These are phyloP conservation scores for Hedya salicella DNA, from an alignment of 2,888 invertebrate genomes.

Conservation along the genomic window DNA sequence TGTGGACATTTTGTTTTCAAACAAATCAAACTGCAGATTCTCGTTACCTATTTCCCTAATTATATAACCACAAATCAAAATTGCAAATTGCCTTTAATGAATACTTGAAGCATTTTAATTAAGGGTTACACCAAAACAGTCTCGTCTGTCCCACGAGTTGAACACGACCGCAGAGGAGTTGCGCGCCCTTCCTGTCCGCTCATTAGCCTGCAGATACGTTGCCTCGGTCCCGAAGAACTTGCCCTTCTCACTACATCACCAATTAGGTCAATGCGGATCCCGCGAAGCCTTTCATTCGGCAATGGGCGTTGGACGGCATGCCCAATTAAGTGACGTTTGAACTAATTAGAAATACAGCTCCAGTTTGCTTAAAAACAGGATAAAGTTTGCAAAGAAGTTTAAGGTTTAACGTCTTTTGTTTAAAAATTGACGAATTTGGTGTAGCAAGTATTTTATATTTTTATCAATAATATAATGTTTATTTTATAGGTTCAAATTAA, in stretches of 20 bases:
- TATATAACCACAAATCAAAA: conserved; percentile 10
- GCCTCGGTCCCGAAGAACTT: conserved; percentile 25
- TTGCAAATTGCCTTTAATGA: conserved; percentile 15
- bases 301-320: background rate
- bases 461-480: too few species aligned
- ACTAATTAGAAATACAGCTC: background rate
- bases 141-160: background rate
- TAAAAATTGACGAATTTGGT: too few species aligned
- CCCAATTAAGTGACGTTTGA: background rate
- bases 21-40: conserved; percentile 6
- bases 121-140: conserved; percentile 7
- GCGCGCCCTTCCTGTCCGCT: conserved; percentile 19
- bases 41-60: conserved; percentile 1
- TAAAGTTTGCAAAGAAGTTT: too few species aligned
- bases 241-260: conserved; percentile 17
- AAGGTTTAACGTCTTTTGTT: too few species aligned
- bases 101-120: conserved; percentile 25
- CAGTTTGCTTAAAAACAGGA: too few species aligned
- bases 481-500: too few species aligned
- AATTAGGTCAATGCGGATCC: conserved; percentile 18
- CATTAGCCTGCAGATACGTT: conserved; percentile 38
- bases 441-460: too few species aligned
- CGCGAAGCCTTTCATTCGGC: background rate
- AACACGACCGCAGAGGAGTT: conserved; percentile 11
- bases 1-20: conserved; percentile 8